Evolutionary conservation across 2,113 vertebrate species (phyloP).

Genomic region (Pachyramphus minor): DNA sequence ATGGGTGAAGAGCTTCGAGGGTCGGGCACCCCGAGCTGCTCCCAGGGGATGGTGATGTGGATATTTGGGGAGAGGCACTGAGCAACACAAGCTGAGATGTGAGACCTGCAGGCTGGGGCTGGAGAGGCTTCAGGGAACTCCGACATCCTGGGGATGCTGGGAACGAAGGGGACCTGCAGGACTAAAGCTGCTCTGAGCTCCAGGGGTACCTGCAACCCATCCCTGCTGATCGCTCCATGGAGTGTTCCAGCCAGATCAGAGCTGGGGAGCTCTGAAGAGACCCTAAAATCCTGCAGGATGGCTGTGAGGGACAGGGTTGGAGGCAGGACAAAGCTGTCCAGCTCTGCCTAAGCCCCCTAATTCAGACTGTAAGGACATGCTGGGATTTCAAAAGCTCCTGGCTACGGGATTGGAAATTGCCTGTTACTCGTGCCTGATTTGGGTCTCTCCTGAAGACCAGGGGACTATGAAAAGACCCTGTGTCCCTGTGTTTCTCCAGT

Average conservation of each 20-base stretch:
- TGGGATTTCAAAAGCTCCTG: not conserved
- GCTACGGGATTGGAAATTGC: not conserved
- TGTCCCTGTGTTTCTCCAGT: not conserved
- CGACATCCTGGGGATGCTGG: not conserved
- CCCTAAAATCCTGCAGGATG: not conserved
- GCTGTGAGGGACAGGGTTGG: not conserved
- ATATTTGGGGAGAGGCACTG: rapidly evolving
- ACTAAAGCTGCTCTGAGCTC: not conserved
- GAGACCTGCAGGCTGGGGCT: not conserved
- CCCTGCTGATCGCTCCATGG: rapidly evolving
- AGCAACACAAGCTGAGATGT: not conserved
- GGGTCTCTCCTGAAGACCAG: not conserved
- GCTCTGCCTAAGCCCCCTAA: not conserved
- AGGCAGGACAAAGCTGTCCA: not conserved
- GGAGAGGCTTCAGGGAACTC: not conserved
- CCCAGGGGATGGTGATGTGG: rapidly evolving
- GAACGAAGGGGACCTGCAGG: not conserved
- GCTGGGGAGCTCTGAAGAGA: not conserved
- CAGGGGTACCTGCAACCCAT: not conserved
- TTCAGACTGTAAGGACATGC: not conserved
- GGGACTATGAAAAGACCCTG: not conserved
- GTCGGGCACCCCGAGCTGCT: rapidly evolving
- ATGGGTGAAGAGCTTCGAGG: rapidly evolving
- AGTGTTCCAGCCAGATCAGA: not conserved
- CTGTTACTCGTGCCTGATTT: rapidly evolving